Conservation (phyloP, 2,888 invertebrate genomes). For the Acholoe squamosa region DNA sequence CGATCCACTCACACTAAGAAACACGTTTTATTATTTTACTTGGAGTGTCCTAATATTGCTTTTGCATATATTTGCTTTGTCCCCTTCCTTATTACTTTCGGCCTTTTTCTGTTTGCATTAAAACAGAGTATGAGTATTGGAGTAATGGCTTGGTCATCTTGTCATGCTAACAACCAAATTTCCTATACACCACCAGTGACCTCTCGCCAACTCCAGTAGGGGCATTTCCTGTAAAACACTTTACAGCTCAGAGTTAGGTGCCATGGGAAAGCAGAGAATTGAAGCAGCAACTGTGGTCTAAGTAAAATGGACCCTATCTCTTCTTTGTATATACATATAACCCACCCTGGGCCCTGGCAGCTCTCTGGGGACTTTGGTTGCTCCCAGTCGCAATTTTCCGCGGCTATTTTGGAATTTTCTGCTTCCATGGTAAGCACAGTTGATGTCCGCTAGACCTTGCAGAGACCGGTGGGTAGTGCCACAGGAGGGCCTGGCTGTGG, state of each 20-base stretch:
- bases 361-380: background rate
- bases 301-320: background rate
- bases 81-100: no score
- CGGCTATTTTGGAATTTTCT: conserved; percentile 37
- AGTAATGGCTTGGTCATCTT: no score
- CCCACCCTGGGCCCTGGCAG: background rate
- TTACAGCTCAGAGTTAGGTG: background rate
- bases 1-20: no score
- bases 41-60: no score
- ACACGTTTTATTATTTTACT: no score
- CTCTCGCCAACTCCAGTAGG: background rate
- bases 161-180: conserved; percentile 45
- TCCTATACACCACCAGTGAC: background rate
- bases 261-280: background rate
- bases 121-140: no score
- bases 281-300: background rate
- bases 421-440: background rate
- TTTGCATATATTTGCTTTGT: no score
- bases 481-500: background rate
- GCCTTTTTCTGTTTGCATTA: no score
- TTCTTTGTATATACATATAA: background rate
- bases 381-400: conserved; percentile 8
- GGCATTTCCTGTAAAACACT: conserved; percentile 20
- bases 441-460: background rate
- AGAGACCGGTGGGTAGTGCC: background rate